Base-by-base conservation (phyloP, 2,888 invertebrate genomes). In the Eilema sororculum region DNA sequence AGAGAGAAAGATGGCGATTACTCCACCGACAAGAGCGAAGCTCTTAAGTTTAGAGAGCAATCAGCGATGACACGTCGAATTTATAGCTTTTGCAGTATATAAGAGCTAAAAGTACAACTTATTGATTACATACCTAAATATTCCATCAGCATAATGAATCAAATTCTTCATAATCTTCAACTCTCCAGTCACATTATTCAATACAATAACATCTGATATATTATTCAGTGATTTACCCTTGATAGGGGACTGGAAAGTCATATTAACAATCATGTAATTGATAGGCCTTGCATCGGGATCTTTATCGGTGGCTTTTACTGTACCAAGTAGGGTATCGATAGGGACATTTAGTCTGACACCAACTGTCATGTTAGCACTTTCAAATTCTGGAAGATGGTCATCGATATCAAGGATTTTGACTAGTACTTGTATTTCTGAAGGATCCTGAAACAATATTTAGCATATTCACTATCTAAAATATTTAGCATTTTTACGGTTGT, bases 311-410 rank as follows among this genome's bases (percentile, higher is more conserved):
- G 98, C 98, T 78, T 96, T 96, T 4, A 98, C 88, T 0, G 96
- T 96, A 0, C 97, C 96, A 41, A 98, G 95, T 22, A 96, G 94
- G 0, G 97, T 97, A 75, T 97, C 97, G 33, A 97, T 95, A 0
- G 97, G 97, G 0, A 97, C 97, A 85, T 97, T 97, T 1, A 97
- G 93, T 59, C 97, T 95, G 0, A 98, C 97, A 1, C 98, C 97
- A 9, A 97, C 91, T 0, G 97, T 97, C 73, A 96, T 90, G 75
- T 96, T 96, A 4, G 96, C 94, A 30, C 95, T 95, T 57, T 93
- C 94, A 74, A 98, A 98, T 77, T 95, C 91, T 0, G 98, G 98
- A 52, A 96, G 88, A 85, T 98, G 97, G 79, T 98, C 98, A 80
- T 98, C 98, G 24, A 97, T 95, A 78, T 98, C 98, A 3, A 96